Evolutionary conservation across 2,113 vertebrate genomes (phyloP).

Genomic region (Chlorodrepanis virens): DNA sequence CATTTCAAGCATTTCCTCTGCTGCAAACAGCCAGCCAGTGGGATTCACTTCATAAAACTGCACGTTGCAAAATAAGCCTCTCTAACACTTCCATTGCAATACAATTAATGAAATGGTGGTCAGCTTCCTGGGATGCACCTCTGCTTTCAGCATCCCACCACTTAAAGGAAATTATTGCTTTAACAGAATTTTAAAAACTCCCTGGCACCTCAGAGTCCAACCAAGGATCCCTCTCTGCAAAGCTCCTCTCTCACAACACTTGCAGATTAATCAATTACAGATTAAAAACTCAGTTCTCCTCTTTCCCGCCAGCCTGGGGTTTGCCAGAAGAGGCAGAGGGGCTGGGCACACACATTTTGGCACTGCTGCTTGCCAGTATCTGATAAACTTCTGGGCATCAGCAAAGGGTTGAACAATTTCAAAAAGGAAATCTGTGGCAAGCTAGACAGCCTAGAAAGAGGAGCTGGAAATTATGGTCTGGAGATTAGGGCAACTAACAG

Average conservation of each 20-base stretch:
- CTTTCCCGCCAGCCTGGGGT: not conserved
- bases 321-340: not conserved
- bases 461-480: not conserved
- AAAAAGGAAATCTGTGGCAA: not conserved
- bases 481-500: not conserved
- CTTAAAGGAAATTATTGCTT: not conserved
- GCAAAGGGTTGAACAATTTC: not conserved
- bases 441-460: not conserved
- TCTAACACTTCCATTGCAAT: not conserved
- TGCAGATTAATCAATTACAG: not conserved
- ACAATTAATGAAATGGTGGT: not conserved
- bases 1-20: not conserved
- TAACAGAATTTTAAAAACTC: not conserved
- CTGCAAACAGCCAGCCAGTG: not conserved
- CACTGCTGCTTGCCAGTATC: not conserved
- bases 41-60: not conserved
- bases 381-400: not conserved
- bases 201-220: not conserved
- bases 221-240: not conserved
- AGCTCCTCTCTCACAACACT: not conserved
- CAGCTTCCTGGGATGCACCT: not conserved
- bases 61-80: not conserved
- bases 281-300: not conserved
- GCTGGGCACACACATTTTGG: not conserved
- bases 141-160: not conserved